Percentiles rank a stretch among this genome's conserved stretches.
Evolutionary conservation across 1,140 invertebrate genomes (phyloP).

Genomic region (Ceratina australensis): DNA sequence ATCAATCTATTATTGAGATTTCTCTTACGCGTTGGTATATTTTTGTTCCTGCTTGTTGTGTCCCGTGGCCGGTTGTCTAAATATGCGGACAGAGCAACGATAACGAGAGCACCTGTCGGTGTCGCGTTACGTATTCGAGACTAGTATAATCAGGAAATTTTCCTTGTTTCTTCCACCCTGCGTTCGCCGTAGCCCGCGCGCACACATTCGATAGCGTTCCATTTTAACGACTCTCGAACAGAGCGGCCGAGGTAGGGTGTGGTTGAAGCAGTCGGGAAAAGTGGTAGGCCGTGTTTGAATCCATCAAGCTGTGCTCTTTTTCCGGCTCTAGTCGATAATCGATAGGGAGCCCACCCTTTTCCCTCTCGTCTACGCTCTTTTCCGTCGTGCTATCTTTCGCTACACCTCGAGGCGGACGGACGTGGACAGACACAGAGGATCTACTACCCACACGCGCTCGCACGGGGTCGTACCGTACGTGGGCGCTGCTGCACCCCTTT

Average conservation of each 20-base stretch:
- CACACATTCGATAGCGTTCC: slow-evolving; percentile 29
- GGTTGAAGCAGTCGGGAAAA: slow-evolving; percentile 55
- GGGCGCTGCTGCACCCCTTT: slow-evolving; percentile 38
- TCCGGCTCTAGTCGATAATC: slow-evolving; percentile 62
- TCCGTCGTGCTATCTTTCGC: slow-evolving; percentile 12
- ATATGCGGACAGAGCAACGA: too few species aligned
- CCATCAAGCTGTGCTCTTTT: slow-evolving; percentile 66
- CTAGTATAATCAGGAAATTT: slow-evolving; percentile 30
- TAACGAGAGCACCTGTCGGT: neutral
- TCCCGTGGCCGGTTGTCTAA: too few species aligned
- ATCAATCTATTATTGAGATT: too few species aligned
- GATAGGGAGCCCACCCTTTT: slow-evolving; percentile 39
- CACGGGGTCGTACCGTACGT: neutral
- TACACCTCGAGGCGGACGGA: slow-evolving; percentile 25
- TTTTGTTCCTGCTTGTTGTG: too few species aligned
- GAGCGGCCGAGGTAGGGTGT: slow-evolving; percentile 59
- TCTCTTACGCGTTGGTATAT: too few species aligned
- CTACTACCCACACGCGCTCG: slow-evolving; percentile 11
- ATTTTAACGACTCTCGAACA: slow-evolving; percentile 57
- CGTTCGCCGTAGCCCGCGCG: neutral
- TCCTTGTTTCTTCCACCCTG: neutral
- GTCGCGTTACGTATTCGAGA: slow-evolving; percentile 28
- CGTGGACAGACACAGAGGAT: neutral
- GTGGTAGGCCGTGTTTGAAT: slow-evolving; percentile 67
- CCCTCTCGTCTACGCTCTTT: neutral